Evolutionary conservation across 1,140 invertebrate species (phyloP), one percentile per base, ranked within the genome.

Genomic region (Physella acuta): DNA sequence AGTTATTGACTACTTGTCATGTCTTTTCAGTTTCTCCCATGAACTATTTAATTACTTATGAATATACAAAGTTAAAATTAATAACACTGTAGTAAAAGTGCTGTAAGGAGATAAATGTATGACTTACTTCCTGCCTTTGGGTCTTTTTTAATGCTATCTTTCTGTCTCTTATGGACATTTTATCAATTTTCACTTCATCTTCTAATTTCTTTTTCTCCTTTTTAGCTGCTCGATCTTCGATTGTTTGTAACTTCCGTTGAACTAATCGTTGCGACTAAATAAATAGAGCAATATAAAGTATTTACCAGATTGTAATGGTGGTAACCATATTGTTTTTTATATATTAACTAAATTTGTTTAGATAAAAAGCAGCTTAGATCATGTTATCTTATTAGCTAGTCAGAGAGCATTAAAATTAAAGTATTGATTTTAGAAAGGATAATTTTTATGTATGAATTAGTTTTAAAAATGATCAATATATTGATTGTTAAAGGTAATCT

Each of bases 51-150:
- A n/a, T n/a, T n/a, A n/a, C n/a, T n/a, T n/a, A n/a, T n/a, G n/a
- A n/a, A n/a, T n/a, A n/a, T n/a, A n/a, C n/a, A n/a, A n/a, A n/a
- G n/a, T n/a, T n/a, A n/a, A n/a, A n/a, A n/a, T n/a, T n/a, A n/a
- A n/a, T n/a, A n/a, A n/a, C n/a, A n/a, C n/a, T n/a, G n/a, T n/a
- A n/a, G n/a, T n/a, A n/a, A n/a, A n/a, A n/a, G n/a, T n/a, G n/a
- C n/a, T 31, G n/a, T 52, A 0, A n/a, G 1, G 24, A n/a, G 8
- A 52, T n/a, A 20, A 20, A n/a, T 31, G 26, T 44, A 49, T 16
- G 39, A 55, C 5, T 17, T 71, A 82, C 79, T 78, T 82, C 76
- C 59, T 56, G 65, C 44, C 80, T 69, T 44, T 82, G 80, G 75
- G 71, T 73, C 53, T 67, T 72, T 51, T 75, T 77, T 11, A 75